phyloP scores from a whole-genome alignment of 2,113 vertebrate genomes.

The Euleptes europaea region DNA sequence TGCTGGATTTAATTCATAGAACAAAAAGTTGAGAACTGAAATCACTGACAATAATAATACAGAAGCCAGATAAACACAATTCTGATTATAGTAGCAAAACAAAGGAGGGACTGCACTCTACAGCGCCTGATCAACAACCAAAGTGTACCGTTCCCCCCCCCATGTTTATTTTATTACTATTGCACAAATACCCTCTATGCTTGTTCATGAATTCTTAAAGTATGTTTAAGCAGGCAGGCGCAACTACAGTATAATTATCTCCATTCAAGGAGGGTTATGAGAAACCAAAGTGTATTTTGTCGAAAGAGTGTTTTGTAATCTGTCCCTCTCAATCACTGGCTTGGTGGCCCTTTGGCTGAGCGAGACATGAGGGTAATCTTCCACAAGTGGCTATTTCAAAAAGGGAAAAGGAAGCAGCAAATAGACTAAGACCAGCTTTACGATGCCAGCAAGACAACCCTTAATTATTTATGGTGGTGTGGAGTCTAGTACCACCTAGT shows the following conservation, averaged over 20 bases:
- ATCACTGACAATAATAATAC: too few species aligned
- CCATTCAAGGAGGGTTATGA: constrained; percentile 55
- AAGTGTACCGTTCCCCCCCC: constrained; percentile 57
- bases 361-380: neutral
- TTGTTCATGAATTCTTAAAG: constrained; percentile 70
- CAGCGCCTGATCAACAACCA: constrained; percentile 52
- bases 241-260: constrained; percentile 66
- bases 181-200: constrained; percentile 59
- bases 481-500: too few species aligned
- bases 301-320: too few species aligned
- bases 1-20: too few species aligned
- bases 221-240: constrained; percentile 68
- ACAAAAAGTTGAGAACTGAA: too few species aligned
- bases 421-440: neutral
- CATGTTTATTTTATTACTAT: constrained; percentile 66
- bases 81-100: constrained; percentile 43
- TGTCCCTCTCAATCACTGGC: too few species aligned
- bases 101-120: constrained; percentile 39
- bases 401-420: neutral
- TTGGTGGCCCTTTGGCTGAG: neutral
- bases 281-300: constrained; percentile 47
- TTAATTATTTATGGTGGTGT: too few species aligned
- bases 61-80: too few species aligned
- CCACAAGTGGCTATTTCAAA: neutral
- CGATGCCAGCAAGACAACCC: too few species aligned